Evolutionary conservation across 2,888 invertebrate species (phyloP), one percentile per base, ranked within the genome.

Genomic region (Pachliopta kotzebuea): DNA sequence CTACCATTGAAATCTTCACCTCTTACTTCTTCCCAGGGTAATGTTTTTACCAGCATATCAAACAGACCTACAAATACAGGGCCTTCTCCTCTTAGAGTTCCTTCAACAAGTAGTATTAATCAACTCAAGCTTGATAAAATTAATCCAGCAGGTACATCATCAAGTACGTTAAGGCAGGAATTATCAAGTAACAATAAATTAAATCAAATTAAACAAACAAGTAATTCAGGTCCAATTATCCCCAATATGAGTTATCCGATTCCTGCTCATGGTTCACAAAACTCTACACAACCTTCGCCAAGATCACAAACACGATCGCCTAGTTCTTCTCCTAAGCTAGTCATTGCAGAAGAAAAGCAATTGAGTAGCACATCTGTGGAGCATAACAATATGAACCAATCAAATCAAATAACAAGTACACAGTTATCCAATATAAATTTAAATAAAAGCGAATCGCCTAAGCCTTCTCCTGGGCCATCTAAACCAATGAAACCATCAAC

Each of bases 291-390:
- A 62, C 85, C 87, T 56, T 88, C 88, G 60, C 89, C 91, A 62
- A 83, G 90, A 68, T 79, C 86, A 31, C 91, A 89, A 74, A 90
- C 88, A 50, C 83, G 92, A n/a, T 92, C 92, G 23, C 92, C 92
- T 26, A 92, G 92, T 72, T 91, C 90, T 49, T 92, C 92, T 45
- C 92, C 92, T 45, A 92, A 92, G 71, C 77, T 92, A 68, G 88
- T 92, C 1, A 92, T 92, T 72, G 92, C 92, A 63, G 92, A 92
- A 75, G 91, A 91, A 60, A 92, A 91, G 72, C 91, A 91, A 75
- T 74, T 78, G 21, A 78, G 72, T 67, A 81, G 69, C 71, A 70
- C 74, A 67, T 66, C 73, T 49, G 68, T 77, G 60, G 92, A 92
- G 63, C 78, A 78, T 62, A 85, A 74, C 71, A 85, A 74, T 71